Conservation (phyloP, 2,113 vertebrate species). For the Callipepla californica region DNA sequence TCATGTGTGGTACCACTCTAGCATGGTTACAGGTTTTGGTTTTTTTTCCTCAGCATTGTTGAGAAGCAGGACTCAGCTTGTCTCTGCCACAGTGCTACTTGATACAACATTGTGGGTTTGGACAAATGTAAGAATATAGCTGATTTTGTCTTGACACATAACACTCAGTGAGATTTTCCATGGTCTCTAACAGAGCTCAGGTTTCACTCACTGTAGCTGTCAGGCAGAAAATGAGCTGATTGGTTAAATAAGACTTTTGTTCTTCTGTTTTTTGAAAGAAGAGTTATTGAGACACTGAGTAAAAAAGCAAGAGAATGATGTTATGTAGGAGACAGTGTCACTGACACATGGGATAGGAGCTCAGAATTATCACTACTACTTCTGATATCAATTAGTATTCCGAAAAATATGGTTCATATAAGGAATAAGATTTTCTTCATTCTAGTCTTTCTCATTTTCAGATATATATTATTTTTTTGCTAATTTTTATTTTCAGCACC, state of each 20-base stretch:
- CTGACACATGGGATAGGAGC: background rate
- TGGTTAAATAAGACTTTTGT: background rate
- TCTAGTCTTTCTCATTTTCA: background rate
- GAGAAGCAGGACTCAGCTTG: background rate
- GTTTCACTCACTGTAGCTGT: background rate
- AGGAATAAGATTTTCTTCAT: background rate
- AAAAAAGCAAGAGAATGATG: background rate
- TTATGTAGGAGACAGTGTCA: background rate
- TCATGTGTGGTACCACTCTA: background rate
- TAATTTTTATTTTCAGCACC: background rate
- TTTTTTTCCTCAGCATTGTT: background rate
- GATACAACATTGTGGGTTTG: background rate
- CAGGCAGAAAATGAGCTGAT: background rate
- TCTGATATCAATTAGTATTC: background rate
- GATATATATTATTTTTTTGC: background rate
- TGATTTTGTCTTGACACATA: background rate
- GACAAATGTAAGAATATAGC: background rate
- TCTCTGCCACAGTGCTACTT: background rate
- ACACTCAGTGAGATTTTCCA: background rate
- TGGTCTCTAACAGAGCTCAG: background rate
- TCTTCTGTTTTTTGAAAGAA: background rate
- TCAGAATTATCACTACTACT: background rate
- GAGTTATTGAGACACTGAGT: background rate
- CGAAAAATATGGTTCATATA: background rate
- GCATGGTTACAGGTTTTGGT: rapidly evolving